These are phyloP conservation scores for Caerostris darwini DNA, from an alignment of 1,140 invertebrate genomes.

Conservation along the genomic window DNA sequence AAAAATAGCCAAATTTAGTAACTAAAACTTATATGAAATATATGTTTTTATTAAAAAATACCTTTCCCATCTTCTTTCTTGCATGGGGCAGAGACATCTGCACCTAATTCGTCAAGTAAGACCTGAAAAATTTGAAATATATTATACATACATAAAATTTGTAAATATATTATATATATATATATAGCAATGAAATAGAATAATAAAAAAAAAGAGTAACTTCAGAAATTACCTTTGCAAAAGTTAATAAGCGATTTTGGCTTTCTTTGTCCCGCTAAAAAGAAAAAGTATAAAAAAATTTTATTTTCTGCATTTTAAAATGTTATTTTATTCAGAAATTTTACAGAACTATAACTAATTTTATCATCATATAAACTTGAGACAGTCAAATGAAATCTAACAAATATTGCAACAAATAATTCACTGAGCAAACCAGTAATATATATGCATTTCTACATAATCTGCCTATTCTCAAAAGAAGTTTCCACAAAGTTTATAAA, in stretches of 20 bases:
- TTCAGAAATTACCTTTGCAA: conserved; percentile 78
- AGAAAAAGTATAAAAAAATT: not conserved
- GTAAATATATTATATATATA: not conserved
- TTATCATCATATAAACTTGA: too few species aligned
- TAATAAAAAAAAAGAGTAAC: conserved; percentile 2
- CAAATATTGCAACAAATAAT: too few species aligned
- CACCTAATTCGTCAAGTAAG: conserved; percentile 80
- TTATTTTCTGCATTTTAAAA: not conserved
- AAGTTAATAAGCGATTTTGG: conserved; percentile 71
- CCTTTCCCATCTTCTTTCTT: conserved; percentile 72
- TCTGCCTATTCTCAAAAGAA: too few species aligned
- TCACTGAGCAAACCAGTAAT: too few species aligned
- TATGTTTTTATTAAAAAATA: not conserved
- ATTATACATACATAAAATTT: not conserved
- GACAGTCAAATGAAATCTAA: too few species aligned
- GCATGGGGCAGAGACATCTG: conserved; percentile 80
- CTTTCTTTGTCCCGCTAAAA: conserved; percentile 68
- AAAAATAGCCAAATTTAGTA: too few species aligned
- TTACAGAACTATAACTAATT: too few species aligned
- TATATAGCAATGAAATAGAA: conserved; percentile 49
- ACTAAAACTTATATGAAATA: too few species aligned
- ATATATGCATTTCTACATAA: too few species aligned
- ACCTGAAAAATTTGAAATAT: conserved; percentile 78
- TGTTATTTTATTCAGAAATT: not conserved
- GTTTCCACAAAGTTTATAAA: too few species aligned